These are phyloP conservation scores for Diploscapter pachys DNA, from an alignment of 1,140 invertebrate genomes.

Conservation along the genomic window DNA sequence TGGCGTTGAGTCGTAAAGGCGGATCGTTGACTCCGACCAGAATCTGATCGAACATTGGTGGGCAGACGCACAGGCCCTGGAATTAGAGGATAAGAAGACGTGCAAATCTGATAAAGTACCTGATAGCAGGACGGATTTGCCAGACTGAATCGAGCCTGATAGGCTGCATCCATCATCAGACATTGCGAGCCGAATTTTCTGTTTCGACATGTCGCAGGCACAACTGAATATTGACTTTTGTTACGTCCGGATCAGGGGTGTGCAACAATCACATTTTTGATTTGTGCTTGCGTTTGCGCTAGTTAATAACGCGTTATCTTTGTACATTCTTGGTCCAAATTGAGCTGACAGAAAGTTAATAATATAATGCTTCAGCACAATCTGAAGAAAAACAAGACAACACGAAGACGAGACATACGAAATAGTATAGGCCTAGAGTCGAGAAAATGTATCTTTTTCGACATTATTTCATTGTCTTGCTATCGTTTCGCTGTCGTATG, in stretches of 20 bases:
- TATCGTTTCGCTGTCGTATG: neutral
- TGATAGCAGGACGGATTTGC: slow-evolving; percentile 42
- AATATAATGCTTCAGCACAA: no score
- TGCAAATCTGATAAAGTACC: neutral
- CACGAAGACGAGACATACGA: slow-evolving; percentile 14
- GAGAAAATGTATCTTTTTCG: slow-evolving; percentile 35
- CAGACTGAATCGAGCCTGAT: slow-evolving; percentile 45
- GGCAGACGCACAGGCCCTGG: slow-evolving; percentile 48
- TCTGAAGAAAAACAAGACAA: neutral
- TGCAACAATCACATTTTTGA: no score
- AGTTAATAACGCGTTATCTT: no score
- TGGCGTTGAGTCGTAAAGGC: slow-evolving; percentile 17
- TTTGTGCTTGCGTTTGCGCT: no score
- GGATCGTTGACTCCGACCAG: slow-evolving; percentile 7
- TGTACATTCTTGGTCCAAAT: no score
- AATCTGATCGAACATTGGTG: slow-evolving; percentile 47
- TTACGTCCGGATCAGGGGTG: no score
- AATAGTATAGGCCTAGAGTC: neutral
- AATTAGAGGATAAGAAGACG: slow-evolving; percentile 20
- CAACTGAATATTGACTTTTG: neutral
- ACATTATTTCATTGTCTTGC: no score
- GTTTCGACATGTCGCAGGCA: slow-evolving; percentile 35
- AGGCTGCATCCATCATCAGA: slow-evolving; percentile 49
- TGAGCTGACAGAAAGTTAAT: no score
- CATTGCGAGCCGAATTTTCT: slow-evolving; percentile 33